These are phyloP conservation scores for Varanus komodoensis DNA, from an alignment of 2,113 vertebrate genomes.

Conservation along the genomic window DNA sequence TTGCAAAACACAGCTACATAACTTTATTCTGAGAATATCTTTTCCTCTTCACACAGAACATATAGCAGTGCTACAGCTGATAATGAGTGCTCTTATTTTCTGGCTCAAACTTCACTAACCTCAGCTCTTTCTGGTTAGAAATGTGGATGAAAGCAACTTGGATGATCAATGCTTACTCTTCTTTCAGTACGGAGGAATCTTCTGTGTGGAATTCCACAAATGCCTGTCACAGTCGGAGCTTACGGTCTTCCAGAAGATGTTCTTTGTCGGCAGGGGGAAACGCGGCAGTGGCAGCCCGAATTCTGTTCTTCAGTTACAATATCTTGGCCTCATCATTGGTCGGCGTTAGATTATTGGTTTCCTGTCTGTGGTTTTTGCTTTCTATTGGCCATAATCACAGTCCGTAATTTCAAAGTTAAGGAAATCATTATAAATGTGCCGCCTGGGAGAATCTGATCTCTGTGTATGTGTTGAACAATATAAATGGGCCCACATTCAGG, in stretches of 20 bases:
- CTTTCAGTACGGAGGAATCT: slow-evolving; percentile 46
- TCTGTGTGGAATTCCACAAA: slow-evolving; percentile 17
- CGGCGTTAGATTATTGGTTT: slow-evolving; percentile 15
- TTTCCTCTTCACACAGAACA: not conserved
- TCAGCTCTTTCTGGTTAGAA: not conserved
- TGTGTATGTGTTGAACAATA: not conserved
- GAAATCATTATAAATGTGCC: slow-evolving; percentile 27
- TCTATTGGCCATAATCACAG: not conserved
- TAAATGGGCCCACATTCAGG: not conserved
- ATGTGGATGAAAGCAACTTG: slow-evolving; percentile 41
- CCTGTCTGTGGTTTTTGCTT: slow-evolving; percentile 25
- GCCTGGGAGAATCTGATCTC: slow-evolving; percentile 9
- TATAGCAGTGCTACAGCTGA: rapidly evolving
- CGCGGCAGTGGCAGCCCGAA: not conserved
- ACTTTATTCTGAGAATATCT: slow-evolving; percentile 1
- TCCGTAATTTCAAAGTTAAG: slow-evolving; percentile 27
- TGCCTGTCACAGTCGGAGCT: not conserved
- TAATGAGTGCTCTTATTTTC: slow-evolving; percentile 5
- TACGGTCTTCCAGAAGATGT: slow-evolving; percentile 48
- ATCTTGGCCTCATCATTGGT: not conserved
- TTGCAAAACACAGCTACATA: slow-evolving; percentile 7
- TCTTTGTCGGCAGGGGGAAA: not conserved
- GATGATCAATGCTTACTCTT: not conserved
- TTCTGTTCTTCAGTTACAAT: slow-evolving; percentile 6
- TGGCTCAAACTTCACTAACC: not conserved